Base-by-base conservation (phyloP, 2,113 vertebrate species). In the Callipepla californica region DNA sequence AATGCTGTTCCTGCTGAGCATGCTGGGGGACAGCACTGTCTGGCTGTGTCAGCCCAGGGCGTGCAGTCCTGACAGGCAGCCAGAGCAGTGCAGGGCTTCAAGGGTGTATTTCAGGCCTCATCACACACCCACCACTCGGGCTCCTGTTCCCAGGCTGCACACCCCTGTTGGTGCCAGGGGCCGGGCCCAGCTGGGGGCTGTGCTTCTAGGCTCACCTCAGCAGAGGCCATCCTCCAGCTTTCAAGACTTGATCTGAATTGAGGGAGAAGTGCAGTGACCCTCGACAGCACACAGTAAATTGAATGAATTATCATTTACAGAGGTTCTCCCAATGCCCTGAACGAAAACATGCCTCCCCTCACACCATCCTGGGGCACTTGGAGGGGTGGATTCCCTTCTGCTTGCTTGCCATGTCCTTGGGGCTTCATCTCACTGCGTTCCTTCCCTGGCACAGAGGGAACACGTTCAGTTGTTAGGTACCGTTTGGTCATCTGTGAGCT, bases 301-400 rank as follows among this genome's bases (percentile, higher is more conserved):
- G 36, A 42, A 25, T 3, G 30, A 63, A n/a, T 3, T n/a, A 22
- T 48, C 85, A 20, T 13, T 62, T 55, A 10, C 15, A 58, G 45
- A 67, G 34, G 23, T 18, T 61, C 13, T 87, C 45, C 26, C 13
- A 11, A 7, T 32, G 22, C 63, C 63, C 50, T 21, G 34, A 5
- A 30, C 18, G 34, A 11, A 80, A 53, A 23, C 6, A 13, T 1
- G 0, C n/a, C n/a, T 74, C 63, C 44, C 20, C 23, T 34, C 38
- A 34, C 26, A 13, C 34, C 5, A 1, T 36, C n/a, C 20, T 10
- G 0, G 22, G 26, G 47, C 18, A 7, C 13, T 9, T 48, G 28
- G 7, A 42, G 34, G 42, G 45, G 10, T 45, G 45, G 42, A 13
- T 50, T 55, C 65, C 61, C 32, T 34, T 22, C 36, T 34, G 21